phyloP scores from a whole-genome alignment of 2,113 vertebrate species.

The Lontra canadensis region DNA sequence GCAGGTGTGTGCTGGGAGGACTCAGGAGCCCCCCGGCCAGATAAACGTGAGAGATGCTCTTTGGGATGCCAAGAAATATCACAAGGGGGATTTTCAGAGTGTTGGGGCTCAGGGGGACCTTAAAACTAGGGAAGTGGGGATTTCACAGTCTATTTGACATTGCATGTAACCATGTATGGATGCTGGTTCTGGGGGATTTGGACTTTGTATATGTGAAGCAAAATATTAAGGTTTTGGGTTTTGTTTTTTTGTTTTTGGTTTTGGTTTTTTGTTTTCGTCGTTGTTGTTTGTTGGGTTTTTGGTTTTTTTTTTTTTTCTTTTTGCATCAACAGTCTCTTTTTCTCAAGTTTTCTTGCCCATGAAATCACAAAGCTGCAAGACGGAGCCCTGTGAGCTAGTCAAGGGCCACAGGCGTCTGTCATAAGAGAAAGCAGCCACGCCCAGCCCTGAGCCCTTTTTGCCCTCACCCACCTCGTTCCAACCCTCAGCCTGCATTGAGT shows the following conservation, averaged over 20 bases:
- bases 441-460: neutral
- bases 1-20: rapidly evolving
- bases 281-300: too few species aligned
- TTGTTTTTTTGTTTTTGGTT: too few species aligned
- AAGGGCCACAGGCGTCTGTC: neutral
- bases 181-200: neutral
- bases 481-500: neutral
- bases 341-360: neutral
- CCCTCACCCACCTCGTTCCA: neutral
- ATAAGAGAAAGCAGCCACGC: neutral
- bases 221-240: neutral
- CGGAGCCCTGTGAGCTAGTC: neutral
- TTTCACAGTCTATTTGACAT: neutral
- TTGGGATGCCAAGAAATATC: neutral
- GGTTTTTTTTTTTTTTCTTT: too few species aligned
- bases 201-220: neutral
- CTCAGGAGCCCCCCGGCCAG: neutral
- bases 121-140: neutral
- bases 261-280: too few species aligned
- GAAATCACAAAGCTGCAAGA: neutral
- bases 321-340: neutral
- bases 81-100: neutral
- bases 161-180: neutral
- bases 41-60: neutral
- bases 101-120: neutral